Evolutionary conservation across 2,797 vertebrate species (phyloP).

Genomic region (Pseudochirops cupreus): DNA sequence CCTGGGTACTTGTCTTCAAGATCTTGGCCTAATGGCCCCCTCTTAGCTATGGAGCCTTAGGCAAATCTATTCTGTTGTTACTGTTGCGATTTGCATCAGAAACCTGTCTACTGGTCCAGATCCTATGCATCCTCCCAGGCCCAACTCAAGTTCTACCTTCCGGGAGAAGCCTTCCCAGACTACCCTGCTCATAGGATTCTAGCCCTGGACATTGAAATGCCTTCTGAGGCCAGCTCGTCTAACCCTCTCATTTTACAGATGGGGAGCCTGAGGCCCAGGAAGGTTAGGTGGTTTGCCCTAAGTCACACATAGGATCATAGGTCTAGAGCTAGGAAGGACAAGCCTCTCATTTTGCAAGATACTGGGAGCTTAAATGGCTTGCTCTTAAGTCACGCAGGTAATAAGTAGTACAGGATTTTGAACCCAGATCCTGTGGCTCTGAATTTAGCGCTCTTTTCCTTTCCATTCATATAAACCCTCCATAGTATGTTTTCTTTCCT

Average conservation of each 20-base stretch:
- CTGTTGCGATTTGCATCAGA: background rate
- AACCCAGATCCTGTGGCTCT: background rate
- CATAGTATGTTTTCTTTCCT: background rate
- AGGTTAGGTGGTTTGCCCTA: background rate
- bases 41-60: background rate
- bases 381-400: background rate
- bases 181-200: background rate
- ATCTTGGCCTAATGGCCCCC: too few species aligned
- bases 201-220: background rate
- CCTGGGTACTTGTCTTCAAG: background rate
- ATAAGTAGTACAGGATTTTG: background rate
- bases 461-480: background rate
- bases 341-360: background rate
- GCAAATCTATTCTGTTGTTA: background rate
- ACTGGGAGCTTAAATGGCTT: background rate
- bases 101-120: background rate
- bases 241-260: background rate
- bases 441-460: background rate
- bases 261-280: background rate
- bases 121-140: background rate
- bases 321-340: background rate
- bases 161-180: background rate
- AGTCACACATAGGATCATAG: background rate
- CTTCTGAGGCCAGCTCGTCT: background rate
- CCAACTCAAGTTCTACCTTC: background rate